These are phyloP conservation scores for Panorpa germanica DNA, from an alignment of 2,888 invertebrate genomes.

Conservation along the genomic window DNA sequence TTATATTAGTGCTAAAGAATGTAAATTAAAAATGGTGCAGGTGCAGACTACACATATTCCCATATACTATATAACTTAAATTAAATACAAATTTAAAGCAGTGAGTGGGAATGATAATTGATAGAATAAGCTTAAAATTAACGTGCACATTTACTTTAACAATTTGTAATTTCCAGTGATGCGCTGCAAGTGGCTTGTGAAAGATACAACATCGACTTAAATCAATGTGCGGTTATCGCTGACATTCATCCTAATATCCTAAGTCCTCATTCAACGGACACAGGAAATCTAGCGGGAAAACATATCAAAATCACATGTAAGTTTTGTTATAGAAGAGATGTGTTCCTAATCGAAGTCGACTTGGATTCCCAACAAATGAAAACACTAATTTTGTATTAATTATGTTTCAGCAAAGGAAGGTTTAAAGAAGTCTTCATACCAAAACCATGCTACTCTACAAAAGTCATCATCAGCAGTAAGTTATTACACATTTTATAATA, in stretches of 20 bases:
- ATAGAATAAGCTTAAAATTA: too few species aligned
- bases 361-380: neutral
- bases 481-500: too few species aligned
- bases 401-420: too few species aligned
- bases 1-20: too few species aligned
- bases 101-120: too few species aligned
- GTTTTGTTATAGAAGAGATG: too few species aligned
- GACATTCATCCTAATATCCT: too few species aligned
- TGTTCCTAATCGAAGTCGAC: neutral
- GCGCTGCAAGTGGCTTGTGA: neutral
- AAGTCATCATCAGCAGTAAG: slow-evolving; percentile 25
- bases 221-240: too few species aligned
- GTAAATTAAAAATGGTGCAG: neutral
- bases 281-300: slow-evolving; percentile 23
- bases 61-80: neutral
- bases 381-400: slow-evolving; percentile 5
- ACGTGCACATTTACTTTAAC: too few species aligned
- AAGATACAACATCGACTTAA: too few species aligned
- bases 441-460: slow-evolving; percentile 16
- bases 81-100: neutral
- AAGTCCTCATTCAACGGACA: too few species aligned
- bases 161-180: neutral
- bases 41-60: neutral
- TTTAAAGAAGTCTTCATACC: too few species aligned
- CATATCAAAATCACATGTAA: slow-evolving; percentile 21